Conservation (phyloP, 2,797 vertebrate genomes). For the Taenioides sp. region DNA sequence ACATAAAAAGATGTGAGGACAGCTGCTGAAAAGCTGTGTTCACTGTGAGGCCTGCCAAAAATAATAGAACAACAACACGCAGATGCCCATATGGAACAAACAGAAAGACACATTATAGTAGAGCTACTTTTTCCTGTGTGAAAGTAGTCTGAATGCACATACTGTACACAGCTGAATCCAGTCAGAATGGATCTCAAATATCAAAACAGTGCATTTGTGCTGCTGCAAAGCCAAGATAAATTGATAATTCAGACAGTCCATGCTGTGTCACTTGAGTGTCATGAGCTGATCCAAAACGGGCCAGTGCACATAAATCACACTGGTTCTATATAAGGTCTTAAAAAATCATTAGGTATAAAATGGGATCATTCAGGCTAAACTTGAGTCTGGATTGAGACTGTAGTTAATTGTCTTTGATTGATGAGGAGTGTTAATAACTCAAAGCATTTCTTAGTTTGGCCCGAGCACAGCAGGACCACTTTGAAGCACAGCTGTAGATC, state of each 20-base stretch:
- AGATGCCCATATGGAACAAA: slow-evolving; percentile 30
- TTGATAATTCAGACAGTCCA: no score
- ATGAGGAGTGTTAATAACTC: slow-evolving; percentile 26
- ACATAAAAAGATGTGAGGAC: slow-evolving; percentile 44
- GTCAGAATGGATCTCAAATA: no score
- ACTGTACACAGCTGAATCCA: no score
- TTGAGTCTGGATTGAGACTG: neutral
- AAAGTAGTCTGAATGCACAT: neutral
- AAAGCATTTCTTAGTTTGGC: slow-evolving; percentile 48
- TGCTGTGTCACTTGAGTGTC: no score
- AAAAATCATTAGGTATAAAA: neutral
- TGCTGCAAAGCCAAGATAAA: no score
- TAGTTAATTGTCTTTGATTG: slow-evolving; percentile 5
- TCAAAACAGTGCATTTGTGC: no score
- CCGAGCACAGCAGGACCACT: slow-evolving; percentile 47
- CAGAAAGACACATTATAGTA: slow-evolving; percentile 19
- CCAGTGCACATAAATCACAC: no score
- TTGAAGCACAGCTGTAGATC: slow-evolving; percentile 70
- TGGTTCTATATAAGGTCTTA: no score
- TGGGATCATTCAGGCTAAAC: neutral
- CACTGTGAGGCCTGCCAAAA: slow-evolving; percentile 36
- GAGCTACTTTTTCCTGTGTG: neutral
- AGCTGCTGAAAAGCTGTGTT: slow-evolving; percentile 51
- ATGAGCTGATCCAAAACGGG: no score
- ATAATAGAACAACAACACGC: slow-evolving; percentile 55